Base-by-base conservation (phyloP, 2,888 invertebrate genomes). In the Holacanthella duospinosa region DNA sequence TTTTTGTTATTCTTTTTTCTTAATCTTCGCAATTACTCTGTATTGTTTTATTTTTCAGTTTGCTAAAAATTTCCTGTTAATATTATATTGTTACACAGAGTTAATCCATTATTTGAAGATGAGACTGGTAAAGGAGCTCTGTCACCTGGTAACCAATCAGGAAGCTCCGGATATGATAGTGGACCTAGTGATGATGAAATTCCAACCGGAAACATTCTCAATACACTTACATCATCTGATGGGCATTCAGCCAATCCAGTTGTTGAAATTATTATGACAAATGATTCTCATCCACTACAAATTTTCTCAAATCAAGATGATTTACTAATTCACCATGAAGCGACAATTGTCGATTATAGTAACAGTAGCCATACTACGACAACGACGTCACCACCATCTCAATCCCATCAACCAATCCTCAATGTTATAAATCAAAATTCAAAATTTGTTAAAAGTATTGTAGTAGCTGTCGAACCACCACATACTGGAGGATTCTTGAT, bases 151-250 rank as follows among this genome's bases (percentile, higher is more conserved):
- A 68, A 70, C 60, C 59, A 66, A 36, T 70, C 71, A 21, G 71
- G 71, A 3, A 69, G 69, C 58, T 71, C 71, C 9, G 73, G 73
- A 26, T 73, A 73, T 54, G 73, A 73, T 67, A 69, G 69, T 60
- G 68, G 67, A 2, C 68, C 70, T 21, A 70, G 69, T 62, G 71
- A 71, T 60, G 71, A 73, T 55, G 70, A 70, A 36, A 63, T 21
- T 21, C 59, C 55, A 53, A 55, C n/a, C 26, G 48, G 25, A n/a
- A n/a, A n/a, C 9, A 57, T 21, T 43, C 24, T 43, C 26, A 27
- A 29, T 55, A 43, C 26, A 3, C 25, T 21, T 26, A 54, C 29
- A 4, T 54, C 66, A 26, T 64, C 55, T 44, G 61, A 25, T 29
- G 54, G 26, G 28, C 25, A 48, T 28, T 3, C 24, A 43, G 24